Evolutionary conservation across 1,140 invertebrate genomes (phyloP), one percentile per base, ranked within the genome.

Genomic region (Drosophila sulfurigaster): DNA sequence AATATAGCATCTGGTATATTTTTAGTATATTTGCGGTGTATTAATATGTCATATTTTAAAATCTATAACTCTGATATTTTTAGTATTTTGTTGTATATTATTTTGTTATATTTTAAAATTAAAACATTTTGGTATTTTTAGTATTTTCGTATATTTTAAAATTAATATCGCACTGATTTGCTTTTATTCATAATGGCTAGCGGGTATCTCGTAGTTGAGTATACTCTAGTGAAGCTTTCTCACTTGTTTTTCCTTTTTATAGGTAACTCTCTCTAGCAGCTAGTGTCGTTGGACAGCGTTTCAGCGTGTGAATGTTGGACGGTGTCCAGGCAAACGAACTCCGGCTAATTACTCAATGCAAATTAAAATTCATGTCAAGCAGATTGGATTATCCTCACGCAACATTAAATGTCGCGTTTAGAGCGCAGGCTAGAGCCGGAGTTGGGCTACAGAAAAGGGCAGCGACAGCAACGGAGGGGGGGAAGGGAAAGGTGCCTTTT

Each of bases 341-440:
- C 74, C 68, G 81, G 81, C 85, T 88, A 88, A 88, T 88, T 88
- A 88, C 85, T 88, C 85, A 88, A 88, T 88, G 85, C 85, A 88
- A 88, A 88, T 88, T 88, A 88, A 88, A 88, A 88, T 88, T 88
- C 85, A 88, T 88, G 85, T 88, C 85, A 88, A 88, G 85, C 85
- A 89, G 85, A 88, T 88, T 88, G 85, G 85, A 88, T 88, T 88
- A 88, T 88, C 85, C 85, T 88, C 85, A 88, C 85, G 85, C 85
- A 88, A 88, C 85, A 88, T 88, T 88, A 89, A 88, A 87, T 87
- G 83, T 89, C 83, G 83, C 83, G 87, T 86, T 87, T 87, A 87
- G 77, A 52, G 51, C 51, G 35, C 6, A 3, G 43, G 63, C 45
- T 16, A 62, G 64, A 43, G 57, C 46, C 38, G 15, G 30, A 51